Percentiles rank a stretch among this genome's conserved stretches.
These are phyloP conservation scores for Oryctolagus cuniculus DNA, from an alignment of 2,113 vertebrate species.

Conservation along the genomic window DNA sequence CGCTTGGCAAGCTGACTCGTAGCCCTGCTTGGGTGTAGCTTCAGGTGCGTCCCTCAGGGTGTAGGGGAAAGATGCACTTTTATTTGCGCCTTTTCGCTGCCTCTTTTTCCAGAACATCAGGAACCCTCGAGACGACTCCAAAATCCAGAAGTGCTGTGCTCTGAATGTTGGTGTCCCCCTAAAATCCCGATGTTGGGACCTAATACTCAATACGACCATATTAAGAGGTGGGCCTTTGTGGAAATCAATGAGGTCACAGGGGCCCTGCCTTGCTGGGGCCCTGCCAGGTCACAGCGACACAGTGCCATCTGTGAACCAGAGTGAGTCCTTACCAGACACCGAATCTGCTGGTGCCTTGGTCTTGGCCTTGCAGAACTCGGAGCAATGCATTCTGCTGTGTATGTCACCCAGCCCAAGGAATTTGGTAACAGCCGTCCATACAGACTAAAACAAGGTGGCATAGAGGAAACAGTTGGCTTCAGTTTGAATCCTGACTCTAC, in stretches of 20 bases:
- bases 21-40: no score
- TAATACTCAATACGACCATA: not conserved
- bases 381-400: not conserved
- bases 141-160: not conserved
- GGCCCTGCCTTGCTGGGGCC: no score
- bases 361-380: not conserved
- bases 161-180: not conserved
- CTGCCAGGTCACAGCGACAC: not conserved
- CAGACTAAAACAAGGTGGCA: not conserved
- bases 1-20: no score
- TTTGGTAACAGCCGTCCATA: not conserved
- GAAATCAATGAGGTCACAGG: not conserved
- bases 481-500: not conserved
- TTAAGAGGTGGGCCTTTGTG: not conserved
- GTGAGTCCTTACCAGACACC: not conserved
- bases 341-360: fast-evolving
- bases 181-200: not conserved
- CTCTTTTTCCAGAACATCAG: not conserved
- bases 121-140: not conserved
- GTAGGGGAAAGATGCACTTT: not conserved
- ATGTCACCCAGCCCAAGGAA: not conserved
- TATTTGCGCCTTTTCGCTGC: not conserved
- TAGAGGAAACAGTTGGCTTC: not conserved
- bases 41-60: not conserved
- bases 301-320: not conserved